These are phyloP conservation scores for Poecilia wingei DNA, from an alignment of 2,797 vertebrate species.

Conservation along the genomic window DNA sequence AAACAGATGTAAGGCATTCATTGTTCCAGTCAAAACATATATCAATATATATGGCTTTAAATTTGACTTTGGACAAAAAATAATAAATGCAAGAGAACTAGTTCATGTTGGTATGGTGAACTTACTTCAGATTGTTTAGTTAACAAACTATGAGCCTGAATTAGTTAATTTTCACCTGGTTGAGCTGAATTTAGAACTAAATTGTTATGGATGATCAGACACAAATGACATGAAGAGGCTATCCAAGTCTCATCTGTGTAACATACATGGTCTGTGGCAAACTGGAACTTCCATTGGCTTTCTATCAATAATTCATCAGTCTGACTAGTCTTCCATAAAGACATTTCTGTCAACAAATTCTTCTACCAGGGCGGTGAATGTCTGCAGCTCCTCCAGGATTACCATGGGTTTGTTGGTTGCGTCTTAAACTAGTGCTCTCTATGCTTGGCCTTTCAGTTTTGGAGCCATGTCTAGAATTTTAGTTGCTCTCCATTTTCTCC, in stretches of 20 bases:
- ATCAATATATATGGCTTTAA: neutral
- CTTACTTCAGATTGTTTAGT: neutral
- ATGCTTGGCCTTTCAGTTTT: neutral
- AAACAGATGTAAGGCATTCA: neutral
- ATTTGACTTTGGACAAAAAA: neutral
- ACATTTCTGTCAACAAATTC: neutral
- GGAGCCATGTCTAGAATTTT: neutral
- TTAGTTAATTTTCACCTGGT: neutral
- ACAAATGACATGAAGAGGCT: neutral
- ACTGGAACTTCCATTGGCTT: neutral
- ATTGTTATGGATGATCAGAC: neutral
- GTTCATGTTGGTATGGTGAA: neutral
- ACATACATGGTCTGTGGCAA: neutral
- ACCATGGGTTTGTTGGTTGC: neutral
- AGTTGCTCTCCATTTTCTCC: neutral
- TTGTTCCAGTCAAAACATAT: neutral
- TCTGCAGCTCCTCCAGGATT: neutral
- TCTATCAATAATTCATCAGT: neutral
- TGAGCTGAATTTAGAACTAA: neutral
- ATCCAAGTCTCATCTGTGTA: neutral
- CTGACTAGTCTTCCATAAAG: neutral
- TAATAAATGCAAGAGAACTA: neutral
- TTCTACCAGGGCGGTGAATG: neutral
- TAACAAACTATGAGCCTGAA: neutral
- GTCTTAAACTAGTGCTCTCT: too few relatives aligned